Evolutionary conservation across 2,797 vertebrate species (phyloP), one percentile per base, ranked within the genome.

Genomic region (Thamnophis elegans): DNA sequence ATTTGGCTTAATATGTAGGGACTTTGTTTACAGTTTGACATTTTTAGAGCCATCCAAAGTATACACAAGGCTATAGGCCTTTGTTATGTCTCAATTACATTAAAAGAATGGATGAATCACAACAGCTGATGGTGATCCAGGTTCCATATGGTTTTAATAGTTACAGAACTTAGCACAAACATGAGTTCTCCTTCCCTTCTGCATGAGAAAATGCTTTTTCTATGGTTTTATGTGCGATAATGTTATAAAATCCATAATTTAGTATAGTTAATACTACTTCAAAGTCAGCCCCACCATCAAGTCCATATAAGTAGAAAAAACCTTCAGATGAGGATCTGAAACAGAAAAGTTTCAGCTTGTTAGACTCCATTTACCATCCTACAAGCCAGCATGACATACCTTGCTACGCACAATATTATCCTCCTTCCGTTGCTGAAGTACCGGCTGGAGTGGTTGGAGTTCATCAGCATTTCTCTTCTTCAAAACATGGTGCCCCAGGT

Each of bases 391-490:
- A 32, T 32, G n/a, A 11, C 51, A 54, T 94, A 99, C 99, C 98
- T 97, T 98, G 97, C 98, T 99, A 95, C 93, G 98, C 95, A 99
- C 96, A 14, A 96, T 94, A 89, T 96, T 94, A 78, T 97, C 97
- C 90, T 98, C 98, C 89, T 97, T 97, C 28, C 97, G 98, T 95
- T 96, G 98, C 90, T 99, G 99, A 94, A 99, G 98, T 93, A 99
- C 97, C 1, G 99, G 98, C 93, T 98, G 98, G 85, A 99, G 97
- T 3, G 98, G 96, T 73, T 97, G 97, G 90, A 99, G 98, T 78
- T 94, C 95, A 68, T 96, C 96, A 14, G 94, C 89, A 11, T 94
- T 93, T 51, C 73, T 92, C 96, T 96, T 98, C 28, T 93, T 94
- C 90, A 97, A 90, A 58, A 95, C 95, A 26, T 98, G 97, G 85